Evolutionary conservation across 2,113 vertebrate species (phyloP), one percentile per base, ranked within the genome.

Genomic region (Apodemus sylvaticus): DNA sequence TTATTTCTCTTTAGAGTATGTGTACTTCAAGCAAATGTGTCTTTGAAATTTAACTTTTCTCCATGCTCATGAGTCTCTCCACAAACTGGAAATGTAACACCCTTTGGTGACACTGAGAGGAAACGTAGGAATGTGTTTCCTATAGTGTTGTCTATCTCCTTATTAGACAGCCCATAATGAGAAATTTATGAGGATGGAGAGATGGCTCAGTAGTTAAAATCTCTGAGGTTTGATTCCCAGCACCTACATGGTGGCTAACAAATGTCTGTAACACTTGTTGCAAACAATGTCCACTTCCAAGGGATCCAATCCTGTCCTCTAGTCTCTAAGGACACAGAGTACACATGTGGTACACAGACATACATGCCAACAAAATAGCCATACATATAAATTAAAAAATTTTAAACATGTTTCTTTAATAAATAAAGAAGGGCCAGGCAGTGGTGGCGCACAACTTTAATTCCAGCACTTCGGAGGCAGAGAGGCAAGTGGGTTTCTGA

Each of bases 361-460:
- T 83, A 19, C n/a, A 45, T 83, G n/a, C 14, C 62, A 62, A 29
- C n/a, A 3, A 62, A 62, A 31, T 16, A 62, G 1, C 4, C 58
- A 31, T 42, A 29, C 1, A 19, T 14, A 42, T 83, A 31, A 81
- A n/a, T 81, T 81, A 81, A 83, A 62, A 62, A 0, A 16, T 42
- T 42, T 83, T 14, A 97, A 97, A 88, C 48, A 42, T 39, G 3
- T 85, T 90, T 60, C 19, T 29, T 90, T 36, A 81, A 89, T 66
- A 96, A 90, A 71, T 94, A 93, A 94, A n/a, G 11, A 73, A 60
- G n/a, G n/a, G n/a, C n/a, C n/a, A n/a, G n/a, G n/a, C n/a, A n/a
- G n/a, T n/a, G n/a, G n/a, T n/a, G n/a, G n/a, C n/a, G n/a, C n/a
- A n/a, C n/a, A n/a, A n/a, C n/a, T n/a, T n/a, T n/a, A n/a, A n/a